Conservation (phyloP, 2,113 vertebrate species). For the Ochotona princeps region DNA sequence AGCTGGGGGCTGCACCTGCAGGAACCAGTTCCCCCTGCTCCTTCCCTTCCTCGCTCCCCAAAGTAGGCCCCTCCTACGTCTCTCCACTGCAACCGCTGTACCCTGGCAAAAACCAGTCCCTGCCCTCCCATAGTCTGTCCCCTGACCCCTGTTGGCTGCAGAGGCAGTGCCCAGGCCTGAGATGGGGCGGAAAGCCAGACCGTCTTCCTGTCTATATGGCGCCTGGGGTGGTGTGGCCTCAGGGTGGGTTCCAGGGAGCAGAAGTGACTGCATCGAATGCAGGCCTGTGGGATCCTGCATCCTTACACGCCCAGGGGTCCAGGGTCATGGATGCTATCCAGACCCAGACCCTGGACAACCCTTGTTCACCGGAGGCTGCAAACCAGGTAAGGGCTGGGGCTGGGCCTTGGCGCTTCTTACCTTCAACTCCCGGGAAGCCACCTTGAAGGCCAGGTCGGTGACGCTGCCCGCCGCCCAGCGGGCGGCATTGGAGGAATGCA, state of each 20-base stretch:
- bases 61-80: not conserved
- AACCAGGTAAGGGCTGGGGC: not conserved
- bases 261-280: too few relatives aligned
- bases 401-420: conserved; percentile 75
- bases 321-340: not conserved
- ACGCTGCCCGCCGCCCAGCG: conserved; percentile 93
- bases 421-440: conserved; percentile 94
- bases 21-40: too few relatives aligned
- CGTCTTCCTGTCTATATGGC: too few relatives aligned
- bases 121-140: too few relatives aligned
- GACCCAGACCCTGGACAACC: not conserved
- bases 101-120: not conserved
- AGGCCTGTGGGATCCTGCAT: not conserved
- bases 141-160: too few relatives aligned
- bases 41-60: not conserved
- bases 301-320: not conserved
- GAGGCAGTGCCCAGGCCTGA: too few relatives aligned
- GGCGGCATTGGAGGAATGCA: conserved; percentile 94
- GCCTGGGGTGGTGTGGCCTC: too few relatives aligned
- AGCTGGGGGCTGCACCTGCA: too few relatives aligned
- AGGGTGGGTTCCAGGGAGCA: not conserved
- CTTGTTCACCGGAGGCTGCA: not conserved
- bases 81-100: not conserved
- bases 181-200: too few relatives aligned
- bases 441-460: conserved; percentile 93